Conservation (phyloP, 2,797 vertebrate species). For the Sarcophilus harrisii region DNA sequence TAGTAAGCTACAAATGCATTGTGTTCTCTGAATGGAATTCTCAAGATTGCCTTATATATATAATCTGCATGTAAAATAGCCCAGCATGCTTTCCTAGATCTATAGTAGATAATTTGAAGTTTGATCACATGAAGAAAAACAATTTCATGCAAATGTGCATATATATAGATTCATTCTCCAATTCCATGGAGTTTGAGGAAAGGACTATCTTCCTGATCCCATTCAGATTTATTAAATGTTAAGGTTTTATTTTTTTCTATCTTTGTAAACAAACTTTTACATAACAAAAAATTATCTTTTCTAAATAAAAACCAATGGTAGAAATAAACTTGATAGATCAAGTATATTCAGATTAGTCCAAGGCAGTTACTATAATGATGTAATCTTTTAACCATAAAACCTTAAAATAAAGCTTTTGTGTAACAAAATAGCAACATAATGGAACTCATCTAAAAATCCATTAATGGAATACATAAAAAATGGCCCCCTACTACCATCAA, state of each 20-base stretch:
- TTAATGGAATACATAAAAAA: neutral
- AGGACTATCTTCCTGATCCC: neutral
- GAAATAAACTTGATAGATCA: neutral
- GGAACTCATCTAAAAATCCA: neutral
- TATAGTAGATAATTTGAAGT: neutral
- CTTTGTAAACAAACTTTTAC: conserved; percentile 3
- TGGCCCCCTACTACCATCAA: too few species aligned
- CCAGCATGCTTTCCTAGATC: neutral
- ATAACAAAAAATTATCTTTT: neutral
- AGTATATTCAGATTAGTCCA: neutral
- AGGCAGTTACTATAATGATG: neutral
- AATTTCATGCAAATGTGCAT: neutral
- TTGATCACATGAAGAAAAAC: neutral
- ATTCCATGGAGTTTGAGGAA: neutral
- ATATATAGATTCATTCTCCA: too few species aligned
- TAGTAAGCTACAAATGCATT: neutral
- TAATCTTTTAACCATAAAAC: neutral
- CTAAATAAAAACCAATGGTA: neutral
- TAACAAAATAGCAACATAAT: neutral
- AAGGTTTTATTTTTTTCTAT: neutral
- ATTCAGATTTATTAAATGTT: neutral
- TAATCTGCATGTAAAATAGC: neutral
- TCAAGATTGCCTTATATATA: neutral
- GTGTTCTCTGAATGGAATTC: neutral
- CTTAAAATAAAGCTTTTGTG: neutral